Conservation (phyloP, 1,140 invertebrate genomes). For the Leptopilina clavipes region DNA sequence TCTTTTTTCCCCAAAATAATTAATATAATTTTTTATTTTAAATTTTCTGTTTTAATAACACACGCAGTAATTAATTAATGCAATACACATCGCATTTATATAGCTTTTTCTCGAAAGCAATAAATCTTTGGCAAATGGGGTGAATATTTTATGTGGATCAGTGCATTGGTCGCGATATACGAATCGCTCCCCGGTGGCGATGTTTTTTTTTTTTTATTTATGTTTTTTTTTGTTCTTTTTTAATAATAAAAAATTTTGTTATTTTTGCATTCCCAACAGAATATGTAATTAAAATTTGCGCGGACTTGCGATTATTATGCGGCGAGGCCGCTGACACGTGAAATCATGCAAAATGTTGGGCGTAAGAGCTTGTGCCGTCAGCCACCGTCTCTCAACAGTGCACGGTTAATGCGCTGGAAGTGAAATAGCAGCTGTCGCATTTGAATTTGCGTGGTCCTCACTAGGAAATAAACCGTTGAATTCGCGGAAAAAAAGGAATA, state of each 20-base stretch:
- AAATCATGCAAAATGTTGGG: conserved; percentile 68
- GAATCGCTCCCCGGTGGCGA: not conserved
- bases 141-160: conserved; percentile 20
- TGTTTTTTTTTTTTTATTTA: not conserved
- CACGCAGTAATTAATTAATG: not conserved
- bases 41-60: too few relatives aligned
- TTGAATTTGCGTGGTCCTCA: conserved; percentile 57
- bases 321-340: conserved; percentile 63
- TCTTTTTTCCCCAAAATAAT: too few relatives aligned
- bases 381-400: conserved; percentile 59
- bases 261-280: conserved; percentile 39
- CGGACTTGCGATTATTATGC: conserved; percentile 64
- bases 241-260: not conserved
- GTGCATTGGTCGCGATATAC: conserved; percentile 8
- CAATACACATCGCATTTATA: not conserved
- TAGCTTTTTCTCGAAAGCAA: not conserved
- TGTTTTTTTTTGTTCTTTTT: too few relatives aligned
- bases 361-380: conserved; percentile 62
- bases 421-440: conserved; percentile 67
- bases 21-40: too few relatives aligned
- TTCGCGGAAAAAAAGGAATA: conserved; percentile 51
- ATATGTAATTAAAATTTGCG: conserved; percentile 66
- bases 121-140: not conserved
- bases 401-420: conserved; percentile 65
- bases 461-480: conserved; percentile 54